phyloP scores from a whole-genome alignment of 2,797 vertebrate species.

The Benthosema pterotum region DNA sequence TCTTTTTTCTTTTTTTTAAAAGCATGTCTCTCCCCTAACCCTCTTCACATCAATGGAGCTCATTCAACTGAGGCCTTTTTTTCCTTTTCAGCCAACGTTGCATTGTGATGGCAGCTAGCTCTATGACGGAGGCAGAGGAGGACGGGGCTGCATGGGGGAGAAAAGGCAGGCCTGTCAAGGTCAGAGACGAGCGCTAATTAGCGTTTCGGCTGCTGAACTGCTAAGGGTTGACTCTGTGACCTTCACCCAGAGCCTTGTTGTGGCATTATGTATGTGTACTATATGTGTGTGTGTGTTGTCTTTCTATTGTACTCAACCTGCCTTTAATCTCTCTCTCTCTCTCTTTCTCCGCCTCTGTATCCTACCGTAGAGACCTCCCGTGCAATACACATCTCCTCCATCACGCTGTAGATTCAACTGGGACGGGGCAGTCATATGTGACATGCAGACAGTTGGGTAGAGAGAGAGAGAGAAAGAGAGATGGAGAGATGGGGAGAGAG shows the following conservation, averaged over 20 bases:
- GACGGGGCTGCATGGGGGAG: slow-evolving; percentile 1
- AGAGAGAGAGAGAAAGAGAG: slow-evolving; percentile 30
- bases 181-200: slow-evolving; percentile 76
- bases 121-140: slow-evolving; percentile 51
- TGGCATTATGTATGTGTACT: slow-evolving; percentile 48
- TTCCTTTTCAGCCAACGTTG: slow-evolving; percentile 60
- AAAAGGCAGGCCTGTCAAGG: slow-evolving; percentile 73
- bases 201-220: slow-evolving; percentile 68
- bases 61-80: slow-evolving; percentile 66
- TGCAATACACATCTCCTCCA: slow-evolving; percentile 49
- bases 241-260: slow-evolving; percentile 66
- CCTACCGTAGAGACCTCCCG: slow-evolving; percentile 50
- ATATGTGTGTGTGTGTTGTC: slow-evolving; percentile 42
- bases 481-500: slow-evolving; percentile 4
- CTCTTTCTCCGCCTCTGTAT: slow-evolving; percentile 20
- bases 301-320: slow-evolving; percentile 58
- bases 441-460: slow-evolving; percentile 54
- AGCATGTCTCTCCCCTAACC: slow-evolving; percentile 60
- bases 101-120: slow-evolving; percentile 61
- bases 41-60: slow-evolving; percentile 73
- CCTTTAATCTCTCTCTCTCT: slow-evolving; percentile 25
- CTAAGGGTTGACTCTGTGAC: slow-evolving; percentile 62
- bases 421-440: slow-evolving; percentile 71
- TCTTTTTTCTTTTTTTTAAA: slow-evolving; percentile 57
- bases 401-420: slow-evolving; percentile 56